Base-by-base conservation (phyloP, 2,888 invertebrate species). In the Macrophya annulata region DNA sequence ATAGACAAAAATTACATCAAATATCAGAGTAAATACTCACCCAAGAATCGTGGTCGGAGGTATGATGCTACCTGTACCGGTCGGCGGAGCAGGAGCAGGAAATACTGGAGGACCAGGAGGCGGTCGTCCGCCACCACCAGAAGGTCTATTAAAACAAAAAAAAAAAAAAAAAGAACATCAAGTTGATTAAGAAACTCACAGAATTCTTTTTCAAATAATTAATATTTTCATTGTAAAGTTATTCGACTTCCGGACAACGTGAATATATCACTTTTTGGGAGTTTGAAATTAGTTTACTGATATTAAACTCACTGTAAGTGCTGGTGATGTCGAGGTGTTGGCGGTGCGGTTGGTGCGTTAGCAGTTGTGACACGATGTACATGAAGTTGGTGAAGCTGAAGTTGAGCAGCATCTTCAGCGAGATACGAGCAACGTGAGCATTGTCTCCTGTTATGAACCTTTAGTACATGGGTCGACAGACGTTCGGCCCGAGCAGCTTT, bases 401-500 rank as follows among this genome's bases (percentile, higher is more conserved):
- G 95, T 93, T 97, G 97, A 72, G 96, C 95, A 89, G 96, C 96
- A 91, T 98, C 97, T 92, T 98, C 98, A 5, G 97, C 98, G 87
- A 98, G 95, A 94, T 96, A 98, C 89, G 96, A 96, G 93, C 98
- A 98, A 94, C 98, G 97, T 90, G 97, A 97, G 94, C 98, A 98
- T 51, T 97, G 97, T 90, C 97, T 96, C 94, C 98, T 98, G 94
- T 98, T 98, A 94, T 98, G 98, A 87, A 98, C 98, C 94, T 98
- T 98, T 88, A 97, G 95, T 84, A 98, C 97, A 94, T 98, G 98
- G 9, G 98, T 98, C 87, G 98, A 97, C 86, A 98, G 95, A 85
- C 98, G 95, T 94, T 98, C 98, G 77, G 98, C 97, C 89, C 98
- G 95, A 85, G 98, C 98, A 86, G 98, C 98, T 94, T 98, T 98